phyloP scores from a whole-genome alignment of 2,797 vertebrate species.

The Glossophaga mutica region DNA sequence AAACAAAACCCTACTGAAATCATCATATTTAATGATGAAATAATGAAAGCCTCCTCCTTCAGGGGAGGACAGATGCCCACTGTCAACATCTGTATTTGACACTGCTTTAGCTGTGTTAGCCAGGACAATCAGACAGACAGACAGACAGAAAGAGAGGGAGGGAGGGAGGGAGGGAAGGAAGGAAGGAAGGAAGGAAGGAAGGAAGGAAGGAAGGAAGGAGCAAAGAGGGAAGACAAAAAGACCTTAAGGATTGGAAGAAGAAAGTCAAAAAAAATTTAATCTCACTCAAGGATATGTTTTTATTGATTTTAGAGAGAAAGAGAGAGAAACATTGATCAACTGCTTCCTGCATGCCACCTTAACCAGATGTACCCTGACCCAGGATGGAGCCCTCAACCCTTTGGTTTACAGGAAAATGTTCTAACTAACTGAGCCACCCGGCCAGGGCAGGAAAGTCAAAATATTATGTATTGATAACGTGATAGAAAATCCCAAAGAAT shows the following conservation, averaged over 20 bases:
- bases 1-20: background rate
- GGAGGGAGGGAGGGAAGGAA: too few relatives aligned
- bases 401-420: background rate
- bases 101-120: background rate
- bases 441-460: background rate
- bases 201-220: background rate
- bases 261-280: background rate
- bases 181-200: background rate
- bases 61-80: background rate
- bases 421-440: background rate
- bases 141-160: background rate
- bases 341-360: too few relatives aligned
- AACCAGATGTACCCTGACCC: background rate
- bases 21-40: background rate
- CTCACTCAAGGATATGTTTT: too few relatives aligned
- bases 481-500: background rate
- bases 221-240: background rate
- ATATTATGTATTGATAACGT: background rate
- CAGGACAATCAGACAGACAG: background rate
- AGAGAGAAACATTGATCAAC: background rate
- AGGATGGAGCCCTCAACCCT: background rate
- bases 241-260: background rate
- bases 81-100: background rate
- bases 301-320: too few relatives aligned
- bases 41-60: background rate